These are phyloP conservation scores for Brienomyrus longianalis DNA, from an alignment of 2,113 vertebrate genomes.

Conservation along the genomic window DNA sequence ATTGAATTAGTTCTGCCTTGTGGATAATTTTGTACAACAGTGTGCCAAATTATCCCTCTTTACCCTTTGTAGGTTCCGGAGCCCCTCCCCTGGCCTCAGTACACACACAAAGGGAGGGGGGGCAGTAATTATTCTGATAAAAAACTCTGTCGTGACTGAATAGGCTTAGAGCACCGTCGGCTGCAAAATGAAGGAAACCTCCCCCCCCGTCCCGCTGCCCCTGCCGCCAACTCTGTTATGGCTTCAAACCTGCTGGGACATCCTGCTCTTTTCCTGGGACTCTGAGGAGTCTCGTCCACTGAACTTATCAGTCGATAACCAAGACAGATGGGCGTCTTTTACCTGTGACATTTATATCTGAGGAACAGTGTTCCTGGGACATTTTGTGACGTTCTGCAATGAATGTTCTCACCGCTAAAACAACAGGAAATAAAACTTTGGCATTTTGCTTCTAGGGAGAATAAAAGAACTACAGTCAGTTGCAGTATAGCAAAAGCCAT, in stretches of 20 bases:
- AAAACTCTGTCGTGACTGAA: not conserved
- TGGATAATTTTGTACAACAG: conserved; percentile 6
- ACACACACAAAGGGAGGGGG: not conserved
- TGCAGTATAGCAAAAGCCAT: not conserved
- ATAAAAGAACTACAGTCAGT: not conserved
- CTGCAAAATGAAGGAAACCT: not conserved
- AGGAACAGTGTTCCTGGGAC: not conserved
- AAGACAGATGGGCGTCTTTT: conserved; percentile 10
- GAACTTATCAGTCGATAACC: conserved; percentile 17
- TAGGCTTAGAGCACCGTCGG: not conserved
- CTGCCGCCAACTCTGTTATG: not conserved
- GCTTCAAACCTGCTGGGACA: not conserved
- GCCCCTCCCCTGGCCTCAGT: not conserved
- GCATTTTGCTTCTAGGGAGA: not conserved
- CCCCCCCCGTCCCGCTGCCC: not conserved
- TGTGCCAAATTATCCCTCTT: conserved; percentile 9
- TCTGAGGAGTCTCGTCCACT: conserved; percentile 12
- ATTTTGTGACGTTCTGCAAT: not conserved
- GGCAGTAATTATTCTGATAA: not conserved
- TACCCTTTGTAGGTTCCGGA: not conserved
- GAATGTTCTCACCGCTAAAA: not conserved
- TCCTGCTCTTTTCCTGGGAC: not conserved
- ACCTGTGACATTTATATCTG: conserved; percentile 12
- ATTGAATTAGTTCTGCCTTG: conserved; percentile 9
- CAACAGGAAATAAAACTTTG: conserved; percentile 9